These are phyloP conservation scores for Caprella mutica DNA, from an alignment of 2,888 invertebrate genomes.

Conservation along the genomic window DNA sequence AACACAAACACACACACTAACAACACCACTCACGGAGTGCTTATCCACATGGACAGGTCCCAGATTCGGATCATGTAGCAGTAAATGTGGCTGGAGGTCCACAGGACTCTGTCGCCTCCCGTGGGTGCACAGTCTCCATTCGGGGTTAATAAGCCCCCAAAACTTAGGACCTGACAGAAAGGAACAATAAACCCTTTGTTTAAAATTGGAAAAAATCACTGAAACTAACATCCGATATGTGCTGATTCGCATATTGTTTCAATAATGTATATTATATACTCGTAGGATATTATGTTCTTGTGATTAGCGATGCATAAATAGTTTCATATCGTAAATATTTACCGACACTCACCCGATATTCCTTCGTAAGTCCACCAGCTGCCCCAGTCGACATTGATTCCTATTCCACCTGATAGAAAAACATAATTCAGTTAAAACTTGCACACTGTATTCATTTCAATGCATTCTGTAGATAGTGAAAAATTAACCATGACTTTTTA, in stretches of 20 bases:
- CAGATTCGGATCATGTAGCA: constrained; percentile 9
- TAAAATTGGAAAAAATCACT: too few relatives aligned
- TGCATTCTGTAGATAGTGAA: too few relatives aligned
- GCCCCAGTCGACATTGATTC: constrained; percentile 51
- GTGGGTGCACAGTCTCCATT: constrained; percentile 9
- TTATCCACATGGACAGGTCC: constrained; percentile 4
- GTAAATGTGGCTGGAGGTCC: constrained; percentile 4
- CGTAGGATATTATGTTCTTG: not conserved
- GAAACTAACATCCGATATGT: too few relatives aligned
- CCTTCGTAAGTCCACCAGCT: constrained; percentile 82
- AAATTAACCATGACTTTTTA: too few relatives aligned
- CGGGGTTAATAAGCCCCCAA: constrained; percentile 9
- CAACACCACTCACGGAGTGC: not conserved
- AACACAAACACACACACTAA: too few relatives aligned
- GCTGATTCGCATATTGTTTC: too few relatives aligned
- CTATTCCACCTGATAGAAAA: constrained; percentile 18
- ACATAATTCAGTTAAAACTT: too few relatives aligned
- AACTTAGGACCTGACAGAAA: not conserved
- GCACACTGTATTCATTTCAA: too few relatives aligned
- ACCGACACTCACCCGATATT: constrained; percentile 65
- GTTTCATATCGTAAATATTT: not conserved
- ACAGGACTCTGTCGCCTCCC: constrained; percentile 6
- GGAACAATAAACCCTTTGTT: not conserved
- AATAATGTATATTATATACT: too few relatives aligned
- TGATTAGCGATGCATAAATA: not conserved